Conservation (phyloP, 2,888 invertebrate species). For the Pammene aurita region DNA sequence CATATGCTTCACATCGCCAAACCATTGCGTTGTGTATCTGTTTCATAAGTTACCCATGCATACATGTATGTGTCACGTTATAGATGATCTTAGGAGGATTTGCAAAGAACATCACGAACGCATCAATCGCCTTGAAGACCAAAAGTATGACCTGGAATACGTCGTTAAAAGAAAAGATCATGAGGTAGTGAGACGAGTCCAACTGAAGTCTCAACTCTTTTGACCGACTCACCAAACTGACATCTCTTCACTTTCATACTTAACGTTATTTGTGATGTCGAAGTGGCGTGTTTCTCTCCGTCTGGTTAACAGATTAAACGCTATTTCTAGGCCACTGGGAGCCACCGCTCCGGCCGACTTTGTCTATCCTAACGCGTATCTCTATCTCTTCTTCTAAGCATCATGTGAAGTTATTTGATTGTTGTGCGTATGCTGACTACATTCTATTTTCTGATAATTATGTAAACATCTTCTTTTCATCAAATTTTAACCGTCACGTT, state of each 20-base stretch:
- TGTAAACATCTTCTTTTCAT: slow-evolving; percentile 60
- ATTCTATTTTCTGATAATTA: slow-evolving; percentile 60
- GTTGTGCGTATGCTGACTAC: slow-evolving; percentile 66
- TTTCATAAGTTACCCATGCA: slow-evolving; percentile 53
- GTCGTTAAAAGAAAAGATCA: slow-evolving; percentile 99
- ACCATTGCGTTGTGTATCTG: slow-evolving; percentile 39
- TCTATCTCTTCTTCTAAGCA: slow-evolving; percentile 68
- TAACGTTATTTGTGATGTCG: slow-evolving; percentile 72
- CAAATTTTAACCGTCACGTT: slow-evolving; percentile 65
- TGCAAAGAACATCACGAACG: slow-evolving; percentile 94
- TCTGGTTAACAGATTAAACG: slow-evolving; percentile 68
- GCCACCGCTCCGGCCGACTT: slow-evolving; percentile 51
- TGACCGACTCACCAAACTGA: slow-evolving; percentile 77
- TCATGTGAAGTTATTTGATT: slow-evolving; percentile 66
- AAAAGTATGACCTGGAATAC: slow-evolving; percentile 99
- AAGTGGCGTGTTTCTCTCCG: slow-evolving; percentile 74
- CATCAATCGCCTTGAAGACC: slow-evolving; percentile 94
- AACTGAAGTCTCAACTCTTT: slow-evolving; percentile 62
- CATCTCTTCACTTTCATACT: slow-evolving; percentile 67
- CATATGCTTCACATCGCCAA: slow-evolving; percentile 62
- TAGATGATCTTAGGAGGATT: slow-evolving; percentile 90
- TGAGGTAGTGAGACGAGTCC: slow-evolving; percentile 90
- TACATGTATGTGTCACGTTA: slow-evolving; percentile 72
- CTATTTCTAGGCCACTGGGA: slow-evolving; percentile 60
- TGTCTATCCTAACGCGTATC: slow-evolving; percentile 71